Base-by-base conservation (phyloP, 2,888 invertebrate species). In the Stramonita haemastoma region DNA sequence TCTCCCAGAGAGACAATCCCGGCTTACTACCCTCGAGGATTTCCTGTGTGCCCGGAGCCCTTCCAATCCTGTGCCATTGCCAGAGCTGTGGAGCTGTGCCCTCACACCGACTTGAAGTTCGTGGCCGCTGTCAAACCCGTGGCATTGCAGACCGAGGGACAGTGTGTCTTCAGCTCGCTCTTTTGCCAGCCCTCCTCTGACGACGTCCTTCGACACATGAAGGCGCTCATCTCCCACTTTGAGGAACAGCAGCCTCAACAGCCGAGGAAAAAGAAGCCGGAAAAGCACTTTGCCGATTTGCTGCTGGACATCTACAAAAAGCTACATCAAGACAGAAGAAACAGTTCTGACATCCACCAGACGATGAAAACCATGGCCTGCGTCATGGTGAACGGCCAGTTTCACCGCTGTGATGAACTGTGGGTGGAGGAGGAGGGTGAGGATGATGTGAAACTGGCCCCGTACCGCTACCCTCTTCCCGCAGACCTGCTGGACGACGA, bases 401-500 rank as follows among this genome's bases (percentile, higher is more conserved):
- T 87, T 57, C 46, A 46, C 26, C 79, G 26, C n/a, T 32, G 84
- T n/a, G 15, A 19, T 19, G 26, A 88, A 70, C n/a, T 88, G 46
- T 88, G 84, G 83, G 56, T 84, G 34, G 19, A 36, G 46, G 70
- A 60, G 1, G n/a, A 81, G 15, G 86, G 26, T n/a, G 22, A 29
- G n/a, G 46, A 46, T 32, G 88, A 88, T 70, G 29, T 88, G 13
- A 19, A 32, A 11, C 22, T 88, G 26, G 4, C 36, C 1, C 84
- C 88, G 1, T 70, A 70, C n/a, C 46, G 84, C 22, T 88, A 56
- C 29, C 88, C 66, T n/a, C 84, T 88, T 1, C 88, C 88, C 36
- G 22, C 70, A 19, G 66, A n/a, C n/a, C 88, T 84, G 0, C 29
- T 70, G 6, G 56, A 70, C 17, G 88, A 83, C 26, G 83, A 29